Evolutionary conservation across 2,888 invertebrate genomes (phyloP), one percentile per base, ranked within the genome.

Genomic region (Tyria jacobaeae): DNA sequence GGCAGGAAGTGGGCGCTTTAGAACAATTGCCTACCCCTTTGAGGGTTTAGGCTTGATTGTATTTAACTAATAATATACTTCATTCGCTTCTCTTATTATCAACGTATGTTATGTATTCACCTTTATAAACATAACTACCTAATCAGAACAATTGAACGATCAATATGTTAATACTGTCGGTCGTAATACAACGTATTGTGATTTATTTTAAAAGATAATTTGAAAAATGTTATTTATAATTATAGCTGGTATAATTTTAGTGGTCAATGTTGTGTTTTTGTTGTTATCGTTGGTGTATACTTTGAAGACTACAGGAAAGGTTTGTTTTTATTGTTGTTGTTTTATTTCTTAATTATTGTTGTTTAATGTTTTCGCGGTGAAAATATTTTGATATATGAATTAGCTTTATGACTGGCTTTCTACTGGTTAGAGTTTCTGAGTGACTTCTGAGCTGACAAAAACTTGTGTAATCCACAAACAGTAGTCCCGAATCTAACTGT

Each of bases 191-290:
- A 17, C 15, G 21, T 37, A 57, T 35, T 17, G 50, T n/a, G 17
- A 10, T 7, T 24, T n/a, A n/a, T n/a, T 17, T 39, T 48, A 9
- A 17, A 44, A 21, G 21, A 50, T 27, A 48, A 15, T n/a, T 50
- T 47, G 55, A 15, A 60, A 59, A 3, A 75, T 75, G 75, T 48
- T 52, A 35, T 75, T 75, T 44, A 0, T 75, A 27, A 81, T 86
- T 47, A 60, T 87, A 15, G 82, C 83, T 9, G 10, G 59, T 41
- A 56, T 79, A 14, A 35, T 83, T 54, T 62, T 86, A 3, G 4
- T 72, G 5, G n/a, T 83, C 14, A 87, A 89, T 65, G 4, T 79
- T 4, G 0, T 83, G 37, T 88, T 88, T 68, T 65, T 88, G n/a
- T 7, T 71, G 49, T 70, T 74, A 49, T 75, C 87, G 3, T 48